Base-by-base conservation (phyloP, 2,888 invertebrate genomes). In the Pseudeuparius sepicola region DNA sequence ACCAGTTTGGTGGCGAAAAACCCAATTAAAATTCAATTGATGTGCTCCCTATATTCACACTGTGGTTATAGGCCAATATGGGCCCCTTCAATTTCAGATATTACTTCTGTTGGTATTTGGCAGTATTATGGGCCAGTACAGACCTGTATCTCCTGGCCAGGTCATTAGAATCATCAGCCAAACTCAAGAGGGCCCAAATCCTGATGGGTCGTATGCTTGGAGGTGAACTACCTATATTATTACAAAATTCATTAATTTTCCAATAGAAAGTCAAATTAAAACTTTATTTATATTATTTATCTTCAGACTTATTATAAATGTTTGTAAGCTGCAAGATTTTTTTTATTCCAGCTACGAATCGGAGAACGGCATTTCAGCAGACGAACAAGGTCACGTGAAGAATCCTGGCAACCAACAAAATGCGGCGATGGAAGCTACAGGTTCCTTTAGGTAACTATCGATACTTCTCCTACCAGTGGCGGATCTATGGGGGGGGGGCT, bases 361-460 rank as follows among this genome's bases (percentile, higher is more conserved):
- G 20, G 69, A 70, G 57, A 75, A 76, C 51, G 75, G 75, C 3
- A 76, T 75, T 46, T 60, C 66, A 4, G 71, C 67, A 10, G 66
- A 70, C 41, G 73, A 69, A 41, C 64, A 69, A 43, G 75, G 75
- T 6, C 56, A 31, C 6, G 33, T 46, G 16, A 48, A 46, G 27
- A 40, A 37, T 15, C 30, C 36, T 11, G 47, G 47, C 5, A 41
- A 24, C 18, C 13, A 35, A 5, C 42, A 40, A 23, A 25, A 34
- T 10, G 45, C 44, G 38, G 45, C 46, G 5, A 41, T 41, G 36
- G 48, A 48, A 35, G 48, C 42, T 44, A 60, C 64, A 27, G 81
- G 81, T 4, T 75, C 75, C 1, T 80, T 76, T 53, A 75, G 76
- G 2, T 81, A 80, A n/a, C n/a, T n/a, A n/a, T n/a, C n/a, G n/a